A percentile compares a stretch with the other conserved stretches of the same genome.
Evolutionary conservation across 1,140 invertebrate species (phyloP).

Genomic region (Drosophila albomicans): DNA sequence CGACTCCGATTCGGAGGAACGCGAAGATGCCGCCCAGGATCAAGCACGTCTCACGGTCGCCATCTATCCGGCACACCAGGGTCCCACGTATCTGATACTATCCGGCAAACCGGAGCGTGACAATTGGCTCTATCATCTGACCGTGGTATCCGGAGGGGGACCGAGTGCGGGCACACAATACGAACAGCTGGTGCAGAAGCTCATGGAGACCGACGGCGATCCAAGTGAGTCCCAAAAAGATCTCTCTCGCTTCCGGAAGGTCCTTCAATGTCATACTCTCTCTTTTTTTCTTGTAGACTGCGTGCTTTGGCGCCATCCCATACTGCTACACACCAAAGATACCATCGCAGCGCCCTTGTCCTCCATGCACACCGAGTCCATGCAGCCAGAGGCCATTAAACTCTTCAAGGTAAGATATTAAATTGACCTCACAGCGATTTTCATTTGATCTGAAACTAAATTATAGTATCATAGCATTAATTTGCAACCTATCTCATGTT

Average conservation of each 20-base stretch:
- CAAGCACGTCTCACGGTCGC: slow-evolving; percentile 93
- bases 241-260: not conserved
- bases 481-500: too few species aligned
- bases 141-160: slow-evolving; percentile 96
- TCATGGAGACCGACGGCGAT: slow-evolving; percentile 98
- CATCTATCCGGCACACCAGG: slow-evolving; percentile 95
- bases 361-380: slow-evolving; percentile 92
- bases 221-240: slow-evolving; percentile 87
- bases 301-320: slow-evolving; percentile 96
- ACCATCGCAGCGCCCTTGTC: slow-evolving; percentile 93
- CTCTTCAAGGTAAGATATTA: slow-evolving; percentile 92
- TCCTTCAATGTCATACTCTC: not conserved
- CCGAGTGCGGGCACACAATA: slow-evolving; percentile 96
- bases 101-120: slow-evolving; percentile 95
- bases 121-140: slow-evolving; percentile 97
- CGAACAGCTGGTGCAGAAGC: slow-evolving; percentile 96
- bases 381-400: slow-evolving; percentile 96
- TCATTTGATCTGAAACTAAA: too few species aligned
- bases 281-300: slow-evolving; percentile 87
- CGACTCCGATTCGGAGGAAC: slow-evolving; percentile 96
- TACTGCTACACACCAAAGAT: slow-evolving; percentile 95
- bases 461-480: too few species aligned
- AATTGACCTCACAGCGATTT: not conserved
- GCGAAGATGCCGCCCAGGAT: slow-evolving; percentile 88
- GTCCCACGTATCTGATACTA: slow-evolving; percentile 96